Percentiles rank a stretch among this genome's conserved stretches.
Conservation (phyloP, 2,888 invertebrate species). For the Leptinotarsa juncta region DNA sequence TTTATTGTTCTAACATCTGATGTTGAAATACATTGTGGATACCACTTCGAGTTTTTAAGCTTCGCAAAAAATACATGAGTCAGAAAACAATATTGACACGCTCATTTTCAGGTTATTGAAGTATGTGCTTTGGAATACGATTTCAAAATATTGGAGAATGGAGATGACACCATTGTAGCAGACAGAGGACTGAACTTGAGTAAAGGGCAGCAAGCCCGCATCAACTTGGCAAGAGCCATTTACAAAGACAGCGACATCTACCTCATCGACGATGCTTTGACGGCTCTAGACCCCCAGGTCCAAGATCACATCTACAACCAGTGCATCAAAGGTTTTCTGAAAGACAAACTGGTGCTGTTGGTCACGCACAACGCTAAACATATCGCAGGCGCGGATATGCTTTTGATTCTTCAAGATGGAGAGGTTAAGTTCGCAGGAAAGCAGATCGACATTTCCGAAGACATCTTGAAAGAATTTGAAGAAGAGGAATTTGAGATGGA, state of each 20-base stretch:
- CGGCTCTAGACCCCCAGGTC: slow-evolving; percentile 82
- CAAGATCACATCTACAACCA: slow-evolving; percentile 78
- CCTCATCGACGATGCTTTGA: slow-evolving; percentile 82
- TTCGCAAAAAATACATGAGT: no score
- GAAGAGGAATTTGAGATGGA: slow-evolving; percentile 26
- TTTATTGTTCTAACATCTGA: no score
- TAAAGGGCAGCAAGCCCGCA: slow-evolving; percentile 85
- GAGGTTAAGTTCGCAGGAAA: slow-evolving; percentile 46
- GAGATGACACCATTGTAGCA: slow-evolving; percentile 83
- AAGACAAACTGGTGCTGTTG: slow-evolving; percentile 65
- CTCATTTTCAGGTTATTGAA: slow-evolving; percentile 60
- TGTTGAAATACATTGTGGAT: no score
- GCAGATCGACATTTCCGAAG: slow-evolving; percentile 39
- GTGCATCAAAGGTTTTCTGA: slow-evolving; percentile 62
- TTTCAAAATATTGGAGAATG: slow-evolving; percentile 65
- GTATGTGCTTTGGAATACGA: slow-evolving; percentile 76
- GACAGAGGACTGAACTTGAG: slow-evolving; percentile 84
- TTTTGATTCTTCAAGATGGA: slow-evolving; percentile 63
- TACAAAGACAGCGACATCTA: slow-evolving; percentile 83
- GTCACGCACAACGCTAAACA: slow-evolving; percentile 58
- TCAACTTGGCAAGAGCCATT: slow-evolving; percentile 81
- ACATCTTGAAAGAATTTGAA: slow-evolving; percentile 39
- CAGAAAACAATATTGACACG: no score
- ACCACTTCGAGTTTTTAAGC: no score
- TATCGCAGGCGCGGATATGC: slow-evolving; percentile 59